phyloP scores from a whole-genome alignment of 2,797 vertebrate genomes.

The Propithecus perrieri region DNA sequence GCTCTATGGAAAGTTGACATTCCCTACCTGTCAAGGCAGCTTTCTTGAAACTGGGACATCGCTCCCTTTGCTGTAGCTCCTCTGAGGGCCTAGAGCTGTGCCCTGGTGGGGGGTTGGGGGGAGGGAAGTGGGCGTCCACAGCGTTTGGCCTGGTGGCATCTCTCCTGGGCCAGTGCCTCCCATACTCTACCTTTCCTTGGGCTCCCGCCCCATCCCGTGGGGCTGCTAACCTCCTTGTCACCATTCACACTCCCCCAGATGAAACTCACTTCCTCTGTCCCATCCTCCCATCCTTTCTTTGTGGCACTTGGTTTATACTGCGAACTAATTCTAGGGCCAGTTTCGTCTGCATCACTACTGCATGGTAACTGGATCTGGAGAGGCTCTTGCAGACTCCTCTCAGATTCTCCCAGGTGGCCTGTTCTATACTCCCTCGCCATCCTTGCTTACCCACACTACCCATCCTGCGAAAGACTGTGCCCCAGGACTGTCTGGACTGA shows the following conservation, averaged over 20 bases:
- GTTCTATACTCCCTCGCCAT: fast-evolving
- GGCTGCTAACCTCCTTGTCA: background rate
- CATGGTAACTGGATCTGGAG: background rate
- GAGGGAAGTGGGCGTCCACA: background rate
- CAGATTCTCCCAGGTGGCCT: background rate
- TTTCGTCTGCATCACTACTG: background rate
- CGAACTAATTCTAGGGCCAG: background rate
- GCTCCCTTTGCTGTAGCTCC: background rate
- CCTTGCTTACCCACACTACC: background rate
- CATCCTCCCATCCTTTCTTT: background rate
- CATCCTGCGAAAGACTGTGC: background rate
- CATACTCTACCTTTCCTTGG: no score
- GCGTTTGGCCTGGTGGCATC: background rate
- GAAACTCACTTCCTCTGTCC: background rate
- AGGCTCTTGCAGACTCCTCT: background rate
- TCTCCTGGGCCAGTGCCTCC: background rate
- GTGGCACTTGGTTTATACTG: background rate
- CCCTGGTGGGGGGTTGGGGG: no score
- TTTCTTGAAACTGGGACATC: background rate
- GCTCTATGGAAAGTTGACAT: constrained; percentile 85
- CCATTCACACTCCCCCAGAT: background rate
- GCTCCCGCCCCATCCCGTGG: background rate
- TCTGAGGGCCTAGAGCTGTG: background rate
- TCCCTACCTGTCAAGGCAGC: constrained; percentile 72
- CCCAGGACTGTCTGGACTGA: background rate